These are phyloP conservation scores for Heterocephalus glaber DNA, from an alignment of 2,113 vertebrate species.

Conservation along the genomic window DNA sequence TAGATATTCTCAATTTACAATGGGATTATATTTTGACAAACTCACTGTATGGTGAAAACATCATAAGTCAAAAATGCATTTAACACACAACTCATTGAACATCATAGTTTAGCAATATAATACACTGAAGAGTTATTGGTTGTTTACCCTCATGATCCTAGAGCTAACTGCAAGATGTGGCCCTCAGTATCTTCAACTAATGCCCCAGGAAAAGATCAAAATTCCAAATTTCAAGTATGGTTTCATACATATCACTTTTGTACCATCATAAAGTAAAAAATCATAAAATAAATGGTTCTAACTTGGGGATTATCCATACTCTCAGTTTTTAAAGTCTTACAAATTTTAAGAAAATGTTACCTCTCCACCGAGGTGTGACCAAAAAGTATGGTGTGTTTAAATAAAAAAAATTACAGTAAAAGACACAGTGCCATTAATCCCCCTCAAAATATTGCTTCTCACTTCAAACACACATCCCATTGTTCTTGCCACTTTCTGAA, in stretches of 20 bases:
- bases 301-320: not conserved
- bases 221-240: not conserved
- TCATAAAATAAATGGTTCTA: not conserved
- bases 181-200: not conserved
- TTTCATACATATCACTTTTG: not conserved
- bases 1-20: not conserved
- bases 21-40: not conserved
- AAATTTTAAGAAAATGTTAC: not conserved
- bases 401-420: not conserved
- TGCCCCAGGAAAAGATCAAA: not conserved
- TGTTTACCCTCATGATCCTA: not conserved
- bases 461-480: not conserved
- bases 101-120: not conserved
- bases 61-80: not conserved
- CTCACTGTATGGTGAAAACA: not conserved
- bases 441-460: not conserved
- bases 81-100: not conserved
- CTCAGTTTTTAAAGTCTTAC: not conserved
- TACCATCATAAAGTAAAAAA: not conserved
- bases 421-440: not conserved
- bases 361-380: not conserved
- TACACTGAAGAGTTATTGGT: not conserved
- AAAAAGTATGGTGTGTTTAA: not conserved
- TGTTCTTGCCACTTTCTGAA: not conserved
- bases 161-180: not conserved